A percentile compares a stretch with the other conserved stretches of the same genome.
Conservation (phyloP, 2,113 vertebrate species). For the Terrapene triunguis region DNA sequence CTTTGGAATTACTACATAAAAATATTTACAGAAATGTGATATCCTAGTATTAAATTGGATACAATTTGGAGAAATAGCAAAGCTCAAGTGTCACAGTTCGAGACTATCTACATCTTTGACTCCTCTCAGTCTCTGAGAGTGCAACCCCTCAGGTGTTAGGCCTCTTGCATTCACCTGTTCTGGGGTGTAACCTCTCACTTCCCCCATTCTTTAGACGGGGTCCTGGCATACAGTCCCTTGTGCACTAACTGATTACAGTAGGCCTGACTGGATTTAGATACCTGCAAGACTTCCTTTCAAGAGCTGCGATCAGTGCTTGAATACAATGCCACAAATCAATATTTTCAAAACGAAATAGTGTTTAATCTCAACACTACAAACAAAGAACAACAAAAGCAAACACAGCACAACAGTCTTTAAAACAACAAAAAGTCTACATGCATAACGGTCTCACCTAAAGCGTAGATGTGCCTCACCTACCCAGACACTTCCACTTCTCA, state of each 20-base stretch:
- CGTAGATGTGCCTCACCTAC: background rate
- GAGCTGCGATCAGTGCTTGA: background rate
- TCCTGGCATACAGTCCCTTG: background rate
- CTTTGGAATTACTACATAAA: background rate
- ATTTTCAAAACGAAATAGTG: background rate
- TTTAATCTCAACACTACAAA: background rate
- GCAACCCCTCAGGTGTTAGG: background rate
- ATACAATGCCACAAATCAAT: background rate
- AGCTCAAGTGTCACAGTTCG: background rate
- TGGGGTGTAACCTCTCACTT: background rate
- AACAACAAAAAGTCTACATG: background rate
- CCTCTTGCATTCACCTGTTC: background rate
- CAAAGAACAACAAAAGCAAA: background rate
- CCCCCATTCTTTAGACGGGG: background rate
- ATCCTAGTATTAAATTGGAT: background rate
- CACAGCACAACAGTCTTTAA: background rate
- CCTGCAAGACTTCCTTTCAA: background rate
- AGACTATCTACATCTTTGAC: background rate
- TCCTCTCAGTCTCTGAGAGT: background rate
- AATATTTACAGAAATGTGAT: background rate
- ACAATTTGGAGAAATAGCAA: background rate
- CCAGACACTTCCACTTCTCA: background rate
- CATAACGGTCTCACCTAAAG: background rate
- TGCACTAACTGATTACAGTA: background rate
- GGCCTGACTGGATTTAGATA: background rate